Evolutionary conservation across 2,888 invertebrate species (phyloP).

Genomic region (Sphaeridia pumilis): DNA sequence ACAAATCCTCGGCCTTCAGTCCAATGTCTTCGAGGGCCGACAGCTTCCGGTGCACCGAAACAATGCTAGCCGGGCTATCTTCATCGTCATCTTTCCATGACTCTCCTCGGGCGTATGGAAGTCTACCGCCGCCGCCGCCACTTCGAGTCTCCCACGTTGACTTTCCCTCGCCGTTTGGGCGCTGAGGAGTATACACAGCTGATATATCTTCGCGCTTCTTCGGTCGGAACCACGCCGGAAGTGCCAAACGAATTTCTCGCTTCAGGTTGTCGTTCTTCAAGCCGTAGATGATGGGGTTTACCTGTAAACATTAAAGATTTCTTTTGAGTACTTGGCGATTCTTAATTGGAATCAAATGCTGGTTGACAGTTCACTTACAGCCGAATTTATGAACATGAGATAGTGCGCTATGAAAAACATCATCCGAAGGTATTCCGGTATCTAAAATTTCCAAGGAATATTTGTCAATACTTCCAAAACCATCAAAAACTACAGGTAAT

Average conservation of each 20-base stretch:
- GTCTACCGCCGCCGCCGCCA: not conserved
- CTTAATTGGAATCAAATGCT: too few species aligned
- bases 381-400: constrained; percentile 58
- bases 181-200: not conserved
- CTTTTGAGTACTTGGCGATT: too few species aligned
- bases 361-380: constrained; percentile 38
- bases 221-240: constrained; percentile 19
- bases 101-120: not conserved
- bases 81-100: not conserved
- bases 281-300: constrained; percentile 67
- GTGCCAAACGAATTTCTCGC: constrained; percentile 46
- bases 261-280: constrained; percentile 58
- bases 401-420: constrained; percentile 59
- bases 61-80: constrained; percentile 7
- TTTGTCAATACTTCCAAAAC: too few species aligned
- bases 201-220: constrained; percentile 7
- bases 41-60: constrained; percentile 7
- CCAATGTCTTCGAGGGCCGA: constrained; percentile 16
- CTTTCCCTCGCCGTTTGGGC: not conserved
- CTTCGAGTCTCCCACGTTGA: not conserved
- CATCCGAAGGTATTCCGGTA: constrained; percentile 47
- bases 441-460: constrained; percentile 39
- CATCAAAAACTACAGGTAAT: too few species aligned
- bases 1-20: not conserved
- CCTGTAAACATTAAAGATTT: not conserved